phyloP scores from a whole-genome alignment of 2,888 invertebrate species.

The Acrocyrtus sp. region DNA sequence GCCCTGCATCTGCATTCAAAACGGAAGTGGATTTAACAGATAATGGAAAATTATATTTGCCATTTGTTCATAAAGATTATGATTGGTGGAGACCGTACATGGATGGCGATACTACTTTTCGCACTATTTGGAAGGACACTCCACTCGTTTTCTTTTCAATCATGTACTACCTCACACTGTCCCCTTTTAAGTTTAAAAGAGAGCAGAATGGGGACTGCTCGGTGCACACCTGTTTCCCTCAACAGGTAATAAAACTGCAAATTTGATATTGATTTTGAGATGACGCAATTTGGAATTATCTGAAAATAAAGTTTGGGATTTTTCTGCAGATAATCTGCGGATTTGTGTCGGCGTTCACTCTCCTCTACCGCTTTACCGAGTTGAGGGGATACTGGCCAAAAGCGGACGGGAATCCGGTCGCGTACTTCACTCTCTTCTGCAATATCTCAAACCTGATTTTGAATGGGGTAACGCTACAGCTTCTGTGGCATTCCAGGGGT shows the following conservation, averaged over 20 bases:
- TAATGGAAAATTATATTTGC: no score
- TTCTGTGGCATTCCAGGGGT: conserved; percentile 8
- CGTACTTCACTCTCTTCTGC: conserved; percentile 14
- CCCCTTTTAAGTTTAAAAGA: conserved; percentile 10
- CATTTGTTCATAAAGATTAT: no score
- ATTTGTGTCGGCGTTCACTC: background rate
- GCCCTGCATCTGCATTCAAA: no score
- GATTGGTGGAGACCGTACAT: no score
- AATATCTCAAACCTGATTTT: conserved; percentile 14
- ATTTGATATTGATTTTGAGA: background rate
- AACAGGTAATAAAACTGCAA: background rate
- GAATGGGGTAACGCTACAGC: conserved; percentile 8
- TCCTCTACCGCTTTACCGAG: conserved; percentile 17
- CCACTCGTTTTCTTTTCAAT: conserved; percentile 5
- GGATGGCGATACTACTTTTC: no score
- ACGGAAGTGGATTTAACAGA: no score
- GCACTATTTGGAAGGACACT: no score
- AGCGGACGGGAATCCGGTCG: conserved; percentile 11
- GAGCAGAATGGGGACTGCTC: no score
- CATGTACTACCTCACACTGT: background rate
- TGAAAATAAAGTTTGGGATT: background rate
- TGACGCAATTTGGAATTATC: no score
- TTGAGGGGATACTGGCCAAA: background rate
- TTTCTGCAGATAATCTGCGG: conserved; percentile 16
- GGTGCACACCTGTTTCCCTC: conserved; percentile 23